Evolutionary conservation across 2,888 invertebrate genomes (phyloP).

Genomic region (Ceratothoa steindachneri): DNA sequence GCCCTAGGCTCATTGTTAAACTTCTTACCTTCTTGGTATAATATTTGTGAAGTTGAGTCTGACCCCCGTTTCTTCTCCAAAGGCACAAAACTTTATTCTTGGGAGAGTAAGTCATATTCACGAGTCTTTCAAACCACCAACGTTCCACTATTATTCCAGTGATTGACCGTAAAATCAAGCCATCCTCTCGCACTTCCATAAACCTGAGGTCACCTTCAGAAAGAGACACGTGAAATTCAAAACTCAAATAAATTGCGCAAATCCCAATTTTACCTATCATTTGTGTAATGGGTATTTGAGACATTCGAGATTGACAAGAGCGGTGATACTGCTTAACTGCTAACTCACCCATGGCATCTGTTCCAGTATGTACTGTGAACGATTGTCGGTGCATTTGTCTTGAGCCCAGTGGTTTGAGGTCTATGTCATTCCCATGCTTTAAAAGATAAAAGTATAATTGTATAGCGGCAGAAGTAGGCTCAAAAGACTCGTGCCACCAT

Average conservation of each 20-base stretch:
- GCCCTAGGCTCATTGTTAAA: too few species aligned
- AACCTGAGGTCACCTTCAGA: slow-evolving; percentile 78
- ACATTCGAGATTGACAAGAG: too few species aligned
- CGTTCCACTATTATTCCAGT: slow-evolving; percentile 83
- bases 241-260: too few species aligned
- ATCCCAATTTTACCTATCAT: too few species aligned
- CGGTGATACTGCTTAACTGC: too few species aligned
- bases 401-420: slow-evolving; percentile 90
- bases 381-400: slow-evolving; percentile 92
- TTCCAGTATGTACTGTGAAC: slow-evolving; percentile 94
- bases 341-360: slow-evolving; percentile 74
- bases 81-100: slow-evolving; percentile 93
- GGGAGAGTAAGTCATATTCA: slow-evolving; percentile 99
- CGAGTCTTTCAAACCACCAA: slow-evolving; percentile 98
- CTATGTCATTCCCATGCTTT: slow-evolving; percentile 96
- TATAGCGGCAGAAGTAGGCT: too few species aligned
- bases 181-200: slow-evolving; percentile 95
- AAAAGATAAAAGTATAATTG: slow-evolving; percentile 39
- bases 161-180: slow-evolving; percentile 74
- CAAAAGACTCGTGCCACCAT: not conserved
- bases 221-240: not conserved
- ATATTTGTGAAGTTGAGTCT: slow-evolving; percentile 94
- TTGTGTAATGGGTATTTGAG: too few species aligned
- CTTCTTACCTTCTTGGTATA: slow-evolving; percentile 94
- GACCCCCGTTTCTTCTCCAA: slow-evolving; percentile 91